Conservation (phyloP, 2,113 vertebrate species). For the Nipponia nippon region DNA sequence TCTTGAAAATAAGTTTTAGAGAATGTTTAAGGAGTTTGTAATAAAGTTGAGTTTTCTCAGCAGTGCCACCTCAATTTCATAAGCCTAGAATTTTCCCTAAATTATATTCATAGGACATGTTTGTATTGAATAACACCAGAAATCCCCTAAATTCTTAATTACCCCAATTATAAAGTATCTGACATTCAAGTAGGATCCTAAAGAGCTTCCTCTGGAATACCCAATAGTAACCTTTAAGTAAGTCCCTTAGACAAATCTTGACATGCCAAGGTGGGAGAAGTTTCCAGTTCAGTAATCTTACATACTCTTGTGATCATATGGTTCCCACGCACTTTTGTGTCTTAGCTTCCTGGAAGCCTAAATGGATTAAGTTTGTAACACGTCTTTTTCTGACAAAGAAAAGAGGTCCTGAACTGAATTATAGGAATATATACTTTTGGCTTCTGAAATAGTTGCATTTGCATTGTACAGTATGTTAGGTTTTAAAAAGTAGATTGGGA, state of each 20-base stretch:
- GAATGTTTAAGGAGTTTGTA: background rate
- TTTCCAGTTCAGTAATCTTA: background rate
- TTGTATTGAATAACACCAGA: background rate
- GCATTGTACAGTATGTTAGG: background rate
- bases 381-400: background rate
- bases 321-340: background rate
- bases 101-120: background rate
- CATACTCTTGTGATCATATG: background rate
- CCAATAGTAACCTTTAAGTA: background rate
- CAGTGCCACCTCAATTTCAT: background rate
- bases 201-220: background rate
- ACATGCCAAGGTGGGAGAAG: background rate
- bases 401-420: background rate
- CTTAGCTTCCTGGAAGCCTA: background rate
- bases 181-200: background rate
- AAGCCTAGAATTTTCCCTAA: background rate
- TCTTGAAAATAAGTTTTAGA: background rate
- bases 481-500: background rate
- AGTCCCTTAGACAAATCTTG: background rate
- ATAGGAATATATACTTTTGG: background rate
- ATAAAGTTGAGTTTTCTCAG: background rate
- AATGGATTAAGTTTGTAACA: background rate
- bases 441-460: background rate
- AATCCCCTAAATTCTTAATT: background rate
- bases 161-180: background rate